These are phyloP conservation scores for Pygoscelis adeliae DNA, from an alignment of 2,113 vertebrate genomes.

Conservation along the genomic window DNA sequence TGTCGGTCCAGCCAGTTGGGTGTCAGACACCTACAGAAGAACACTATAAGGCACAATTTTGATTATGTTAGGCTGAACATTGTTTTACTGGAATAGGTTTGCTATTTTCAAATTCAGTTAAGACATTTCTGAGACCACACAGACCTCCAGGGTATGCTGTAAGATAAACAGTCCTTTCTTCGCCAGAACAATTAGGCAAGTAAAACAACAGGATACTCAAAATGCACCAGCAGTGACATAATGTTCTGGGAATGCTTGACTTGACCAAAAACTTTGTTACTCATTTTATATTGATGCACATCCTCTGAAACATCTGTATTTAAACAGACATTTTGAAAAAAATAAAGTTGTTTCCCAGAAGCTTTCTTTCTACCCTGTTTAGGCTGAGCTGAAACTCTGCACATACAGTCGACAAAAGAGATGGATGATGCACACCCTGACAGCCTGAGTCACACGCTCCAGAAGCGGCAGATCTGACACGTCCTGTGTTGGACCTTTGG, in stretches of 20 bases:
- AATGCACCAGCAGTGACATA: neutral
- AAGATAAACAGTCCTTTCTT: neutral
- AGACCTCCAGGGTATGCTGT: neutral
- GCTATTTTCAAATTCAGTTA: neutral
- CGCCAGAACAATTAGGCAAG: neutral
- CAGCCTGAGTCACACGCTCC: rapidly evolving
- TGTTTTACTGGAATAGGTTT: neutral
- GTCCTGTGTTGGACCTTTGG: neutral
- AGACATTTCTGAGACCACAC: neutral
- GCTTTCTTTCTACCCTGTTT: neutral
- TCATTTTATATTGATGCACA: rapidly evolving
- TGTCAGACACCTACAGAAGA: neutral
- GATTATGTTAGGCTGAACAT: neutral
- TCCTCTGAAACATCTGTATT: neutral
- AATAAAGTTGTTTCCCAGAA: rapidly evolving
- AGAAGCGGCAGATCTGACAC: neutral
- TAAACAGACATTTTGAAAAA: neutral
- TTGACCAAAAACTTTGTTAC: neutral
- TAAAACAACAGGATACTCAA: neutral
- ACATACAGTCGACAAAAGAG: neutral
- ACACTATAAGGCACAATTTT: neutral
- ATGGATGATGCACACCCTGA: neutral
- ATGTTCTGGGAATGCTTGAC: neutral
- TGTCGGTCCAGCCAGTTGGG: neutral
- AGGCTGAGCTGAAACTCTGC: neutral